phyloP scores from a whole-genome alignment of 2,797 vertebrate species.

The Neoniphon sammara region DNA sequence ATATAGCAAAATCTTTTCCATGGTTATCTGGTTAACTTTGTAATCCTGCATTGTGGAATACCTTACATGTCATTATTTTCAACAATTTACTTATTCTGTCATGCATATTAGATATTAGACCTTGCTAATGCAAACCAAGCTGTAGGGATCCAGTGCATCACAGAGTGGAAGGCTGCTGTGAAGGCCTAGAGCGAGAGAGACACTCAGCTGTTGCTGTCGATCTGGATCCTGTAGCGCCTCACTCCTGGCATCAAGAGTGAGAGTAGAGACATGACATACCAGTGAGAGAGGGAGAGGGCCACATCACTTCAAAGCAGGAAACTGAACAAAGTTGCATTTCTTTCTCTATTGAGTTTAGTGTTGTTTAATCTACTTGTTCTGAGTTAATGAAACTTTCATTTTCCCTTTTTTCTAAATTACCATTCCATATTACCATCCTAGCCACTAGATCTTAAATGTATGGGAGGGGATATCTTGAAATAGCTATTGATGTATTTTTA shows the following conservation, averaged over 20 bases:
- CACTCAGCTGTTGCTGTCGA: slow-evolving; percentile 87
- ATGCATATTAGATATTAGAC: slow-evolving; percentile 39
- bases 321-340: neutral
- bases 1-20: no score
- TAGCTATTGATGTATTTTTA: slow-evolving; percentile 54
- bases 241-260: slow-evolving; percentile 40
- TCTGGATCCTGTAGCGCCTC: slow-evolving; percentile 58
- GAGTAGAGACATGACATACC: slow-evolving; percentile 48
- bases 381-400: neutral
- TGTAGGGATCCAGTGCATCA: slow-evolving; percentile 50
- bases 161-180: slow-evolving; percentile 53
- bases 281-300: slow-evolving; percentile 28
- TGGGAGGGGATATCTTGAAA: slow-evolving; percentile 25
- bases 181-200: slow-evolving; percentile 59
- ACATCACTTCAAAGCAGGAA: slow-evolving; percentile 23
- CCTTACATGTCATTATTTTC: neutral
- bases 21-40: no score
- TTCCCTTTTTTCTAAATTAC: neutral
- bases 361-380: neutral
- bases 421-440: neutral
- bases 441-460: neutral
- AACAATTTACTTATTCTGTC: neutral
- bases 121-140: slow-evolving; percentile 39
- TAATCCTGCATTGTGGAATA: no score
- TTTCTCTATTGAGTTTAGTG: neutral